Evolutionary conservation across 2,888 invertebrate genomes (phyloP).

Genomic region (Tuta absoluta): DNA sequence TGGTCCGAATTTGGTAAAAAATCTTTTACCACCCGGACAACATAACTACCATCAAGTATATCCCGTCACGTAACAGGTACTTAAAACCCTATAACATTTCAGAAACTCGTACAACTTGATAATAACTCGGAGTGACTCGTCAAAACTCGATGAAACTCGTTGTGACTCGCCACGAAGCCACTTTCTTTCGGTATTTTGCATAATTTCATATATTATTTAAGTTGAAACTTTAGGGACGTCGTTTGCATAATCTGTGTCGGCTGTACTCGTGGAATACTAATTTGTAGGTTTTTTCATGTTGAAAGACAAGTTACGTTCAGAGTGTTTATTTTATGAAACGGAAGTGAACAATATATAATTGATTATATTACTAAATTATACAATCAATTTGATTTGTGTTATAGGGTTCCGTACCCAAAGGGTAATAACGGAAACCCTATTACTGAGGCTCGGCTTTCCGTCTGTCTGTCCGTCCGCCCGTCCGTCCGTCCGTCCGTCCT

Average conservation of each 20-base stretch:
- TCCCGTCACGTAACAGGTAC: background rate
- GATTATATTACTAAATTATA: too few relatives aligned
- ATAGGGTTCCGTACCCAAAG: too few relatives aligned
- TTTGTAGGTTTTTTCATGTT: constrained; percentile 29
- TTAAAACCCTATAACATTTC: constrained; percentile 16
- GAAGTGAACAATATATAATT: too few relatives aligned
- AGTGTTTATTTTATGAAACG: background rate
- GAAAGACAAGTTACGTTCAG: background rate
- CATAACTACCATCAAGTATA: background rate
- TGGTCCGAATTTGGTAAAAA: too few relatives aligned
- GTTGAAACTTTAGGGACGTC: constrained; percentile 41
- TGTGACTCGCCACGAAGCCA: constrained; percentile 38
- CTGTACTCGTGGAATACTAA: constrained; percentile 37
- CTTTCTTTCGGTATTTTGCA: constrained; percentile 50
- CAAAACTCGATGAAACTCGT: constrained; percentile 20
- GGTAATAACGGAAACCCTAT: too few relatives aligned
- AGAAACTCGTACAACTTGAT: constrained; percentile 1
- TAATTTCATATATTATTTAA: constrained; percentile 63
- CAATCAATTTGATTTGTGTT: too few relatives aligned
- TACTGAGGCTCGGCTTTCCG: too few relatives aligned
- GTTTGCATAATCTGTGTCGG: constrained; percentile 45
- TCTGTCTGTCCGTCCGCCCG: too few relatives aligned
- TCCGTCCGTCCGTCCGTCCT: too few relatives aligned
- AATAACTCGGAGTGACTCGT: constrained; percentile 19
- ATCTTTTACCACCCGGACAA: background rate